phyloP scores from a whole-genome alignment of 2,888 invertebrate species.

The Aleiodes leptofemur region DNA sequence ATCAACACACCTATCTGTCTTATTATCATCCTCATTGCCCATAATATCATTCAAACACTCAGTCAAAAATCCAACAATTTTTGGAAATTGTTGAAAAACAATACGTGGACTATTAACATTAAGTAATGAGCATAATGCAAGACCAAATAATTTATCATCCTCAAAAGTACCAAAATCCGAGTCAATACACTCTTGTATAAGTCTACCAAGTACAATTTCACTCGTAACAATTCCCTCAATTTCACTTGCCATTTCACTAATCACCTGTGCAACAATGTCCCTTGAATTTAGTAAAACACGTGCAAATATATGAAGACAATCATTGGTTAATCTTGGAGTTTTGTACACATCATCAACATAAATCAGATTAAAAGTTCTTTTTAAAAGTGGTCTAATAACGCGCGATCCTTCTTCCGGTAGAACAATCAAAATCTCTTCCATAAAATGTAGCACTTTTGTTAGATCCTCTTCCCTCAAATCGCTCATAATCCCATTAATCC shows the following conservation, averaged over 20 bases:
- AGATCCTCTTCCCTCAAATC: constrained; percentile 87
- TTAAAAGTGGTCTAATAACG: constrained; percentile 81
- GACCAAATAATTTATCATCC: constrained; percentile 88
- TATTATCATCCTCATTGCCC: constrained; percentile 77
- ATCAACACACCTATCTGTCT: constrained; percentile 1
- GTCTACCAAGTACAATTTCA: constrained; percentile 82
- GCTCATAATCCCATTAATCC: constrained; percentile 84
- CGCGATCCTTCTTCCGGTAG: constrained; percentile 85
- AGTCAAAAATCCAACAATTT: constrained; percentile 84
- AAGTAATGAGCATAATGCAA: constrained; percentile 81
- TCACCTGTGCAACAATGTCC: constrained; percentile 70
- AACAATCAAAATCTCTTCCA: constrained; percentile 86
- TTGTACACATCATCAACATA: constrained; percentile 66
- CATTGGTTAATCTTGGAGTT: constrained; percentile 83
- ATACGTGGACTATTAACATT: constrained; percentile 81
- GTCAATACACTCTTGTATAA: constrained; percentile 85
- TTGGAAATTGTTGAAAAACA: constrained; percentile 84
- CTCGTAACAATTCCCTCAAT: constrained; percentile 76
- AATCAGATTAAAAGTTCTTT: constrained; percentile 80
- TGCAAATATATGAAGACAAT: constrained; percentile 87
- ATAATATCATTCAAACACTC: constrained; percentile 89
- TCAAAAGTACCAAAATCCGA: constrained; percentile 86
- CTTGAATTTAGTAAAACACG: constrained; percentile 84
- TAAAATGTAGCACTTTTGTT: constrained; percentile 83
- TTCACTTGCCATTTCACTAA: constrained; percentile 64